Evolutionary conservation across 2,888 invertebrate species (phyloP), one percentile per base, ranked within the genome.

Genomic region (Himalopsyche tibetana): DNA sequence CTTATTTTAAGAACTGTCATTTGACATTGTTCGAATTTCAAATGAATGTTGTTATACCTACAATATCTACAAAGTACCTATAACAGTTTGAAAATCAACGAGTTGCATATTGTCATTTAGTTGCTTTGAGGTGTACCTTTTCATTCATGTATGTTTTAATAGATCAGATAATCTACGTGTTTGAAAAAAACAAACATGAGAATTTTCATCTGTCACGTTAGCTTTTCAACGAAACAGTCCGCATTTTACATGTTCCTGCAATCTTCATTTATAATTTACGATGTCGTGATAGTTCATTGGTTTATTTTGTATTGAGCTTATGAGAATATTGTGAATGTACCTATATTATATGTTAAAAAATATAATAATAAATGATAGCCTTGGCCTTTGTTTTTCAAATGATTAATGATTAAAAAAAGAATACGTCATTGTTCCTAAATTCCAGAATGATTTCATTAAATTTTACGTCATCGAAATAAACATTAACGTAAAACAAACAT

Each of bases 311-410:
- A n/a, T 17, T 11, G n/a, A 15, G 5, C 2, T 55, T 56, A 56
- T n/a, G 19, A 2, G 63, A 63, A 63, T 63, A 19, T 63, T 19
- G 0, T 63, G n/a, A 12, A 63, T 28, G 63, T 63, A 19, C 63
- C 8, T 63, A 63, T 63, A 19, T 63, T 19, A 4, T 63, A 63
- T 19, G 19, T 3, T 5, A 28, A 63, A 63, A 19, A 55, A 55
- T 55, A 55, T 17, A 55, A 63, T 19, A 63, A 63, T 19, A 63
- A 19, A 63, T 4, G 28, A 19, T 28, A 63, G 15, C 63, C 63
- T 63, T 63, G 63, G 63, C 63, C 63, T 63, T 63, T 63, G 63
- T 63, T 63, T 63, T 63, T 63, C 63, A 56, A 56, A n/a, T 56
- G 56, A 63, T 11, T 63, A 19, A 63, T 15, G 3, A 51, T 12